A percentile compares a stretch with the other conserved stretches of the same genome.
These are phyloP conservation scores for Apodemus agrarius DNA, from an alignment of 2,797 vertebrate species.

Conservation along the genomic window DNA sequence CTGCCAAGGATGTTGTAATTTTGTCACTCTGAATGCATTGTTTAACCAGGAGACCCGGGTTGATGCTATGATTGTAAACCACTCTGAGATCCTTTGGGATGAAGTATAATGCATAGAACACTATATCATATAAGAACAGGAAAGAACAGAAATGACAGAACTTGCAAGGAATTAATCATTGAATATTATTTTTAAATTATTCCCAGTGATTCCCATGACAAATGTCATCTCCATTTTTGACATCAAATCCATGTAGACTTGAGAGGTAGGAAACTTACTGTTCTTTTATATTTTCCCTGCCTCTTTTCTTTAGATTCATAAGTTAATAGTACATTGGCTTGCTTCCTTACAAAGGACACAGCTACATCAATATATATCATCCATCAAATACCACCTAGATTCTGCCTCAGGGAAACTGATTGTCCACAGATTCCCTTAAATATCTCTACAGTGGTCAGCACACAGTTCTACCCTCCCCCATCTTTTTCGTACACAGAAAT, in stretches of 20 bases:
- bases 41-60: conserved; percentile 54
- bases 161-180: conserved; percentile 74
- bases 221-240: conserved; percentile 73
- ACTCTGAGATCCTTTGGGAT: conserved; percentile 56
- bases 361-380: conserved; percentile 58
- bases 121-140: conserved; percentile 58
- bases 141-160: conserved; percentile 64
- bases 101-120: conserved; percentile 58
- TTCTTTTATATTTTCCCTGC: conserved; percentile 42
- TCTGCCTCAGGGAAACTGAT: conserved; percentile 50
- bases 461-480: neutral
- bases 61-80: conserved; percentile 63
- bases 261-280: conserved; percentile 59
- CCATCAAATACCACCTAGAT: conserved; percentile 64
- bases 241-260: conserved; percentile 65
- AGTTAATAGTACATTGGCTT: conserved; percentile 60
- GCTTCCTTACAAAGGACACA: conserved; percentile 63
- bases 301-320: conserved; percentile 63
- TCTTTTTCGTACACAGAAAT: conserved; percentile 57
- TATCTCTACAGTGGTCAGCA: conserved; percentile 51
- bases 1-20: conserved; percentile 68
- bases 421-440: conserved; percentile 64
- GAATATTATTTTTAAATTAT: conserved; percentile 78
- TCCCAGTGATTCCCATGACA: conserved; percentile 73
- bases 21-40: conserved; percentile 64